Evolutionary conservation across 2,113 vertebrate species (phyloP), one percentile per base, ranked within the genome.

Genomic region (Leptocoma aspasia): DNA sequence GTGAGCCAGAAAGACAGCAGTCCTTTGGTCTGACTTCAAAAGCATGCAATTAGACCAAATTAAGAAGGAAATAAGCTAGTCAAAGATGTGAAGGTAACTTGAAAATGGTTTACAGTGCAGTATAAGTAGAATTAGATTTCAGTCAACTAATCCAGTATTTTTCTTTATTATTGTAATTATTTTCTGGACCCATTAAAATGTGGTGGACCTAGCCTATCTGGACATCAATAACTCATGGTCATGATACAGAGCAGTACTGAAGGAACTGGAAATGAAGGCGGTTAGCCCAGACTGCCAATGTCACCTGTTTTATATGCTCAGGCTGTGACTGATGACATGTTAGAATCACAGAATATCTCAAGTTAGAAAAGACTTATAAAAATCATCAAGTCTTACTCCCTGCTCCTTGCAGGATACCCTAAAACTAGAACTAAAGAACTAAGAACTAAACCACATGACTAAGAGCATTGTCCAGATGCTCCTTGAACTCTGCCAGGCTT

Each of bases 11-110:
- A 84, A 84, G 35, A 86, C 5, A 65, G 37, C 30, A 83, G 47
- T 47, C 56, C 39, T 86, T 92, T 81, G 77, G 84, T 81, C 73
- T 89, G 65, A 63, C 31, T 95, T 92, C 61, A 96, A 82, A 92
- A 59, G 22, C 15, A 79, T 45, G 26, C 45, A 80, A 86, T 94
- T 87, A 89, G 77, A 66, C 10, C 13, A 66, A 82, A 84, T 89
- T 59, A 86, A 89, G 87, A 92, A 86, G 33, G 56, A 91, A 95
- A 91, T 15, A 89, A 92, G 49, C 15, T 63, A 66, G 42, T 63
- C 64, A 78, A 68, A 91, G 16, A 68, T 12, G 7, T 42, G 39
- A 56, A 41, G 27, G 27, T 59, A 69, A 94, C n/a, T 10, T 31
- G 15, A 75, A 92, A 82, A 72, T 14, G 1, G 16, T 54, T 59